Evolutionary conservation across 2,888 invertebrate genomes (phyloP), one percentile per base, ranked within the genome.

Genomic region (Tetranychus piercei): DNA sequence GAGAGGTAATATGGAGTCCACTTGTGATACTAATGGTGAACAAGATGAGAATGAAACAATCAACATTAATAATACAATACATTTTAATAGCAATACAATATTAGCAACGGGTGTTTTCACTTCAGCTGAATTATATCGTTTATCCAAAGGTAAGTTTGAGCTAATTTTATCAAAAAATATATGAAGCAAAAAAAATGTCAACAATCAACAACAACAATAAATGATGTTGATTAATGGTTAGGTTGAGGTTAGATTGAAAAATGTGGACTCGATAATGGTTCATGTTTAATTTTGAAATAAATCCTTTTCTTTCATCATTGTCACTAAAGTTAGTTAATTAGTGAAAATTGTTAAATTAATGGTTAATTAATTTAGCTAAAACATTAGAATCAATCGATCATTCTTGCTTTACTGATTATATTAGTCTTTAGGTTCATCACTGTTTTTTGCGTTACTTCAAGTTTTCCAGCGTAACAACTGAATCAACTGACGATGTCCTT

Each of bases 41-140:
- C 83, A 83, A 81, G 89, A 89, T 82, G 89, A 89, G 81, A 89
- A 89, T 80, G 86, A 88, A 82, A 89, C 55, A 64, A 73, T 65
- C 11, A 73, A 73, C 64, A 65, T 73, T 9, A 73, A 73, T 44
- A 89, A 88, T 89, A 89, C 89, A 82, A 82, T 82, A 79, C 74
- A 75, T 43, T 65, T 71, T 20, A 66, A 34, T 67, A 73, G 75
- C 71, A 94, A 96, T 88, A 95, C 95, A 85, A 96, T 97, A 86
- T 89, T 94, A 88, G 96, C 97, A 83, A 97, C 96, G 82, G 97
- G 97, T 84, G 97, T 97, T 84, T 99, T 97, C 89, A 94, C 95
- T 81, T 96, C 97, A 82, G 93, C 92, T 87, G 97, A 99, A 88
- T 89, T 99, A 85, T 94, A 95, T 91, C 91, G 92, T 86, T 88